Percentiles rank a stretch among this genome's conserved stretches.
phyloP scores from a whole-genome alignment of 2,797 vertebrate genomes.

The Neomorphus geoffroyi region DNA sequence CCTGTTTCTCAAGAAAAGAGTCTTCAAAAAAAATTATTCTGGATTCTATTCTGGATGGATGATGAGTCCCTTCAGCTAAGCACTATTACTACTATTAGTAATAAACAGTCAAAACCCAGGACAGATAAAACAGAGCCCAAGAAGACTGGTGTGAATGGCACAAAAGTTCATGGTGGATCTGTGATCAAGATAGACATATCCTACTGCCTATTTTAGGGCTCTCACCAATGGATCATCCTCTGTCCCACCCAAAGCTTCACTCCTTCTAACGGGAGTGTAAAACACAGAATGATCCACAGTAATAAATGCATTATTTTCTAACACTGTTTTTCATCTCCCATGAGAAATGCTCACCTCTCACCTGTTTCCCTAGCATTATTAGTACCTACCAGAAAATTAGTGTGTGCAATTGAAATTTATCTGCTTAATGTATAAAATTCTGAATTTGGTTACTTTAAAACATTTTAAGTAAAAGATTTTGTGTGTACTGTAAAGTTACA shows the following conservation, averaged over 20 bases:
- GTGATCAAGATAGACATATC: background rate
- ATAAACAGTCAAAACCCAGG: background rate
- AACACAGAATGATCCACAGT: background rate
- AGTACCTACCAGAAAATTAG: background rate
- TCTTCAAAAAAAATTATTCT: background rate
- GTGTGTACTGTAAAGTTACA: background rate
- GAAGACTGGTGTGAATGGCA: background rate
- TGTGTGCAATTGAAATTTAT: background rate
- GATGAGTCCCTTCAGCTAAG: constrained; percentile 1
- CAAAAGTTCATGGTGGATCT: background rate
- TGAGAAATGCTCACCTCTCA: background rate
- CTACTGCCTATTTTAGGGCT: background rate
- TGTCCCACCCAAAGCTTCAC: background rate
- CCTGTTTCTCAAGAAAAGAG: background rate
- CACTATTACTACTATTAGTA: background rate
- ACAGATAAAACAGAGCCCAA: background rate
- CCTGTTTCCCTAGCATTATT: background rate
- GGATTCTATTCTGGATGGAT: too few species aligned
- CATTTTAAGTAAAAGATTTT: background rate
- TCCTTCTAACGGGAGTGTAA: background rate
- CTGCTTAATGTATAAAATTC: background rate
- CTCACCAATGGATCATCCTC: background rate
- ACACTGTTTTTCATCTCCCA: background rate
- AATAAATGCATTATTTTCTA: background rate
- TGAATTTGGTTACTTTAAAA: background rate